Base-by-base conservation (phyloP, 2,888 invertebrate genomes). In the Ischnus inquisitorius region DNA sequence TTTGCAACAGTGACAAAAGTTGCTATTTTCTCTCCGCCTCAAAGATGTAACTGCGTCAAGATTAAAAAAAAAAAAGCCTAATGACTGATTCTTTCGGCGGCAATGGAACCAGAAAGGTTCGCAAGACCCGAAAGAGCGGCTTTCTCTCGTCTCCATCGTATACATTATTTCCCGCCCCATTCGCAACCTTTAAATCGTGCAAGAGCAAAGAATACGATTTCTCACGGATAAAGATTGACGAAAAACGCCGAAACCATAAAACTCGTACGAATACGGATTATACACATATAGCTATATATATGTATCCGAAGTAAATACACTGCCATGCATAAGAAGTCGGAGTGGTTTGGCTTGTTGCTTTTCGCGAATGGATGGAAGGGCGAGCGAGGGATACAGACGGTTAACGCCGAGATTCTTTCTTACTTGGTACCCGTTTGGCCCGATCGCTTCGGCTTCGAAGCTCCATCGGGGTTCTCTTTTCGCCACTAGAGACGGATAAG, bases 401-500 rank as follows among this genome's bases (percentile, higher is more conserved):
- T 68, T 62, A 69, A 48, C 68, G 48, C 43, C 43, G 16, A 60
- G n/a, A 39, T 57, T 69, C 68, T 8, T 34, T 46, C 39, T 57
- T 19, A n/a, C 12, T 10, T 41, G 41, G 41, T 41, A 4, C 60
- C 3, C 16, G 4, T n/a, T 46, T 14, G 19, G 28, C 39, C 71
- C 78, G 62, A 62, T 62, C 78, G 46, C 39, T 51, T 62, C n/a
- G n/a, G 19, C 16, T 67, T 41, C 34, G 14, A 22, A 39, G 19
- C 77, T 12, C 41, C 14, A n/a, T n/a, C 6, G 28, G 62, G n/a
- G 34, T 46, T 75, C 34, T 64, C 67, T 25, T n/a, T n/a, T 65
- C 41, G 69, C 68, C 41, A 34, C 64, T 54, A 76, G 48, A 74
- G 68, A 80, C 84, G 83, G 85, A 88, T 85, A 82, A 86, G 87